These are phyloP conservation scores for Latrodectus elegans DNA, from an alignment of 2,888 invertebrate genomes.

Conservation along the genomic window DNA sequence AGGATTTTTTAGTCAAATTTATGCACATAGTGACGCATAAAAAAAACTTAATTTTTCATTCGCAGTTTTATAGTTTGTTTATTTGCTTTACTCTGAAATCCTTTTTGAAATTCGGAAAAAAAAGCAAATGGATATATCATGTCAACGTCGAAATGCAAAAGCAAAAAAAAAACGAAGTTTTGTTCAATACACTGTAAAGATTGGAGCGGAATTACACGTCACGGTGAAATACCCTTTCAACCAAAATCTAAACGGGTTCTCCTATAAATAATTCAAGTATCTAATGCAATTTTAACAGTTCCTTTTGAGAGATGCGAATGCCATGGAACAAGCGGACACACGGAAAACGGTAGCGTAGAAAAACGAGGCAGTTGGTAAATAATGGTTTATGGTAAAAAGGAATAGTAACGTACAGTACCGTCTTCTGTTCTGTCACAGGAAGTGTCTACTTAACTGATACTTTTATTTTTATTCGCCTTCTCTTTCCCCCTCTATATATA, in stretches of 20 bases:
- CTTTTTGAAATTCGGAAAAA: neutral
- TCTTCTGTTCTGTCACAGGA: constrained; percentile 31
- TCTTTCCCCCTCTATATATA: constrained; percentile 2
- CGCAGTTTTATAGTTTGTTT: neutral
- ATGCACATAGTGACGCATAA: neutral
- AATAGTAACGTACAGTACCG: constrained; percentile 6
- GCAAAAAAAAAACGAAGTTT: constrained; percentile 17
- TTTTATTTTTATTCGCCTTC: constrained; percentile 17
- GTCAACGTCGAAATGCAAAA: constrained; percentile 24
- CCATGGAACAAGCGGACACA: constrained; percentile 19
- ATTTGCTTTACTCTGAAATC: neutral
- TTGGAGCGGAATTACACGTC: constrained; percentile 59
- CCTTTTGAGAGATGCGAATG: constrained; percentile 30
- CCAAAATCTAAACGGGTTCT: constrained; percentile 39
- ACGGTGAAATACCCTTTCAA: constrained; percentile 38
- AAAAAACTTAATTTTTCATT: neutral
- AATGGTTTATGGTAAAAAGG: constrained; percentile 59
- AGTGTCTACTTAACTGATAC: constrained; percentile 45
- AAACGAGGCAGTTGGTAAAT: constrained; percentile 37
- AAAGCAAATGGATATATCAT: constrained; percentile 43
- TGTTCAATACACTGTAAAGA: constrained; percentile 37
- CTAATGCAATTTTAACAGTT: constrained; percentile 66
- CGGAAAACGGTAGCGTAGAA: constrained; percentile 45
- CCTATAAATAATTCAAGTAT: constrained; percentile 61
- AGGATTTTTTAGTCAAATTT: neutral